Base-by-base conservation (phyloP, 2,888 invertebrate species). In the Elgonia sp. region DNA sequence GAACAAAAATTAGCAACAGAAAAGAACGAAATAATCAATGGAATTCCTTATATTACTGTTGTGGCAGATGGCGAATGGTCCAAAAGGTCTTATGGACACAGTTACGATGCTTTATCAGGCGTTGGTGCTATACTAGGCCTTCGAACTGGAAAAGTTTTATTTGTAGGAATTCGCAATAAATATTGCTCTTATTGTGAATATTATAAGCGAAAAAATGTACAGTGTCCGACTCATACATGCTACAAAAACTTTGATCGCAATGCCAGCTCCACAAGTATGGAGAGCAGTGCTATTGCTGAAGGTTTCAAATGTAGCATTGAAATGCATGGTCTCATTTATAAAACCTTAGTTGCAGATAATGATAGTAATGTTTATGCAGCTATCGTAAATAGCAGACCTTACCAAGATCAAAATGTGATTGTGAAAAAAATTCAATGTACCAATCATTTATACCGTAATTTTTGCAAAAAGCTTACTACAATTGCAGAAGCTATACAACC, bases 391-490 rank as follows among this genome's bases (percentile, higher is more conserved):
- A 67, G 57, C 14, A 70, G 57, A 0, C 88, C 88, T 4, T 88
- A 86, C 29, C 0, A 20, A 5, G 53, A 80, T 9, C 60, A 79
- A 20, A 46, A 65, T 7, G 50, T 84, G n/a, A n/a, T 21, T 21
- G 70, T 84, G 9, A 20, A 73, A 90, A 69, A 70, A 65, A 57
- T 46, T 69, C 53, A 84, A 87, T 94, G 94, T 80, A 85, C 69
- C 7, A 93, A 93, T 81, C 93, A 94, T 86, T 65, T 93, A 14
- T 76, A 91, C 8, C 89, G 89, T 16, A 91, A 91, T 83, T 70
- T 89, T 21, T 88, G 89, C 9, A 90, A 83, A 40, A 89, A 86
- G 42, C 1, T 85, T 0, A 37, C 10, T 10, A 21, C 21, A 2
- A 37, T 84, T 12, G 60, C 60, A 29, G 29, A 14, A 63, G 10